Base-by-base conservation (phyloP, 2,888 invertebrate genomes). In the Rhodophaea formosa region DNA sequence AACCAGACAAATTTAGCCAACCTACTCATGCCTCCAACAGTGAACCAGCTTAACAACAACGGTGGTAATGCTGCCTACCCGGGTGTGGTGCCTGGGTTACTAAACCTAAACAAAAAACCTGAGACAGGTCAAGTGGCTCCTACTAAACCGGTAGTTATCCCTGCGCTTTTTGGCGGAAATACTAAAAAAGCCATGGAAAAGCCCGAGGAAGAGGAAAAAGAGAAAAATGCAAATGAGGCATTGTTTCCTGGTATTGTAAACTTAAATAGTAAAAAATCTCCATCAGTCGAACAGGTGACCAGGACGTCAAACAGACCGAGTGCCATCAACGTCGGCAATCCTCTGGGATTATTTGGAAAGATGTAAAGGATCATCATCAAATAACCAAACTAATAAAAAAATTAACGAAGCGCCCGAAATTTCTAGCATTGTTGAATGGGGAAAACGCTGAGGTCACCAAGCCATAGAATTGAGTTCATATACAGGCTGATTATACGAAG, bases 401-500 rank as follows among this genome's bases (percentile, higher is more conserved):
- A 39, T 39, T 10, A 12, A 8, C 35, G 3, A 12, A 1, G 12
- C 10, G 10, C 5, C n/a, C 10, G 12, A 8, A 3, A 39, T n/a
- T 1, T 39, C 23, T 46, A 46, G 17, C 15, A 6, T 12, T 12
- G 17, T 16, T 23, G 42, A 53, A 30, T 44, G 29, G 54, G 32
- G 32, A 45, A 55, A 46, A 45, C 54, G 12, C 32, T 62, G 59
- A 64, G 62, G 59, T 49, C 47, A 59, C 32, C 52, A 56, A 30
- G 55, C 54, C 58, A 62, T 30, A 16, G 35, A 47, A 55, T 49
- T 46, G 14, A 55, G 61, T 53, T 35, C 54, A 56, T 7, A 43
- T 57, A 64, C 56, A 62, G 61, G 61, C 8, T 51, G 63, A 46
- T 12, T 23, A 53, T n/a, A 53, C 0, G 12, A n/a, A 10, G 10